Conservation (phyloP, 2,888 invertebrate species). For the Lithophane ornitopus region DNA sequence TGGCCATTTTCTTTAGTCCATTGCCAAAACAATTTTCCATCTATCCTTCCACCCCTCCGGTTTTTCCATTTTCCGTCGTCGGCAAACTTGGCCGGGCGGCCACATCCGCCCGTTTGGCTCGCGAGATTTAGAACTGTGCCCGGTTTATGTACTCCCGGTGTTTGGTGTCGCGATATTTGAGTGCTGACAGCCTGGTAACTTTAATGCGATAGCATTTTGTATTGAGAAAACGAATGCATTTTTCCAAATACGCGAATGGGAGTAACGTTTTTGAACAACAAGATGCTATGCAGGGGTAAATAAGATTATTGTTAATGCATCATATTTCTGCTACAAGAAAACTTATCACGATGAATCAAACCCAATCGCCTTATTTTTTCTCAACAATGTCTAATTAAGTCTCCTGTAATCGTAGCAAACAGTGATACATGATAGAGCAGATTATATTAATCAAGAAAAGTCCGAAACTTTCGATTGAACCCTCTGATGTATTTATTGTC, state of each 20-base stretch:
- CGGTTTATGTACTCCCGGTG: conserved; percentile 67
- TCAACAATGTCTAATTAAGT: not conserved
- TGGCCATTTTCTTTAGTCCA: conserved; percentile 89
- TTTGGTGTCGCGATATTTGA: conserved; percentile 63
- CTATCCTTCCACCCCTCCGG: conserved; percentile 71
- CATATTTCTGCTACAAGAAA: conserved; percentile 2
- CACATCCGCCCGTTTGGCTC: conserved; percentile 75
- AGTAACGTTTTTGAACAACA: not conserved
- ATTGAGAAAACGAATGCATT: conserved; percentile 41
- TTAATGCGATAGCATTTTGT: conserved; percentile 56
- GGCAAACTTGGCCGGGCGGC: conserved; percentile 80
- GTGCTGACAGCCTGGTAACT: conserved; percentile 61
- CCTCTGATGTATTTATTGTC: conserved; percentile 59
- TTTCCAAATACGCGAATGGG: conserved; percentile 10
- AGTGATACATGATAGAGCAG: not conserved
- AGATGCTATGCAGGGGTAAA: not conserved
- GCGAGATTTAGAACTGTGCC: conserved; percentile 78
- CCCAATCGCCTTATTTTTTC: not conserved
- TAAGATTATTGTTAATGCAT: not conserved
- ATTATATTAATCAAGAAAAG: conserved; percentile 40
- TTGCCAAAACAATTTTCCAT: conserved; percentile 85
- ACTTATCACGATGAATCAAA: not conserved
- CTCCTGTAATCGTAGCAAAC: not conserved
- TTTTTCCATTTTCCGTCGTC: conserved; percentile 84
- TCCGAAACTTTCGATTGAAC: conserved; percentile 37